Conservation (phyloP, 2,113 vertebrate genomes). For the Odobenus rosmarus region DNA sequence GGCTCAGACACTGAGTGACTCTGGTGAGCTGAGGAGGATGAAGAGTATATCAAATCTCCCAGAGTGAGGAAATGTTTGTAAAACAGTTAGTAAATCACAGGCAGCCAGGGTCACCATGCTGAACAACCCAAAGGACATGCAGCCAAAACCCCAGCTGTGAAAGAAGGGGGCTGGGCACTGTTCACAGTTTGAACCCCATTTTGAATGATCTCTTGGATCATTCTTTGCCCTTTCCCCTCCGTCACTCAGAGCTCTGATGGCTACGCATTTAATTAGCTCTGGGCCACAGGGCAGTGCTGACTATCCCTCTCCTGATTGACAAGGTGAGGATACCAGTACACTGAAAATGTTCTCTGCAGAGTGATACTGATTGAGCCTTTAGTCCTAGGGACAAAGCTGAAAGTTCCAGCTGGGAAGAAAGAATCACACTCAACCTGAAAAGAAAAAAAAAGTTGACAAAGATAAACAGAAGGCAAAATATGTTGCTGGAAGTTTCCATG, state of each 20-base stretch:
- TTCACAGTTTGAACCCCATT: slow-evolving; percentile 65
- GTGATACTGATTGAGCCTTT: slow-evolving; percentile 45
- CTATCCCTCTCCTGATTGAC: not conserved
- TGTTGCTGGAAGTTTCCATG: slow-evolving; percentile 12
- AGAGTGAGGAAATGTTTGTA: slow-evolving; percentile 92
- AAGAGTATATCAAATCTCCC: slow-evolving; percentile 87
- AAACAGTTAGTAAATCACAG: slow-evolving; percentile 92
- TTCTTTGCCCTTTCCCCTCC: slow-evolving; percentile 22
- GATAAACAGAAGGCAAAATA: slow-evolving; percentile 43
- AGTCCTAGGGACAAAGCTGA: slow-evolving; percentile 6
- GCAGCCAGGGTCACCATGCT: slow-evolving; percentile 88
- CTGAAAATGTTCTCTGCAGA: not conserved
- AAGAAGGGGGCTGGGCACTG: slow-evolving; percentile 79
- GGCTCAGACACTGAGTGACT: slow-evolving; percentile 85
- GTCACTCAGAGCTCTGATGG: not conserved
- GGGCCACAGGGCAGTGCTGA: not conserved
- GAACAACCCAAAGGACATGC: slow-evolving; percentile 84
- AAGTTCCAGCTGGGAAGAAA: slow-evolving; percentile 46
- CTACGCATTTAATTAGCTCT: not conserved
- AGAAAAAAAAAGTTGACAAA: not conserved
- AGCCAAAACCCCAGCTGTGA: slow-evolving; percentile 95
- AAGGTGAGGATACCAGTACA: not conserved
- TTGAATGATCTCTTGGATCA: slow-evolving; percentile 30
- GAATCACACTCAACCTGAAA: slow-evolving; percentile 50
- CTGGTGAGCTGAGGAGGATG: slow-evolving; percentile 82